These are phyloP conservation scores for Drosophila vallismaia DNA, from an alignment of 2,888 invertebrate species.

Conservation along the genomic window DNA sequence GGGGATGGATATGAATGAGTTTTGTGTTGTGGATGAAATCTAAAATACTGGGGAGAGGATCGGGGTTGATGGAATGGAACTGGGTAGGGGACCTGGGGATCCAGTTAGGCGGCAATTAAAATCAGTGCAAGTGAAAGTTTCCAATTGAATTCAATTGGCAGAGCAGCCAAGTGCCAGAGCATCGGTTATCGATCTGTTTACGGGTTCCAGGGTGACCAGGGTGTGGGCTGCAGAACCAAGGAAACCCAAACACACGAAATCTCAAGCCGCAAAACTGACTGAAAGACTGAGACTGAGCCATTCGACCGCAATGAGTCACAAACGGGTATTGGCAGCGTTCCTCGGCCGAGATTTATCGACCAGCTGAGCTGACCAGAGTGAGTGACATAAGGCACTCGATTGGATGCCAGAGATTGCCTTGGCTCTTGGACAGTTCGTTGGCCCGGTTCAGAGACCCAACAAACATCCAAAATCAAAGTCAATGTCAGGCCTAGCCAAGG, in stretches of 20 bases:
- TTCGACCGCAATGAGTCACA: slow-evolving; percentile 64
- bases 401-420: not conserved
- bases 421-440: slow-evolving; percentile 51
- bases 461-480: slow-evolving; percentile 36
- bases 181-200: slow-evolving; percentile 30
- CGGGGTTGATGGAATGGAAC: slow-evolving; percentile 3
- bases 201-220: not conserved
- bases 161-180: slow-evolving; percentile 6
- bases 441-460: slow-evolving; percentile 27
- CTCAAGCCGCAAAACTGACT: not conserved
- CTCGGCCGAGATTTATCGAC: slow-evolving; percentile 44
- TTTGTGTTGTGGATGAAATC: slow-evolving; percentile 4
- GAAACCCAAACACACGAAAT: slow-evolving; percentile 3
- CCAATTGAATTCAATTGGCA: slow-evolving; percentile 35
- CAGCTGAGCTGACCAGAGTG: slow-evolving; percentile 2
- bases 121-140: slow-evolving; percentile 57
- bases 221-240: slow-evolving; percentile 7
- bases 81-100: slow-evolving; percentile 13
- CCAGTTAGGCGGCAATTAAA: slow-evolving; percentile 45
- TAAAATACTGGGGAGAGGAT: slow-evolving; percentile 3
- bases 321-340: slow-evolving; percentile 67
- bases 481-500: slow-evolving; percentile 61
- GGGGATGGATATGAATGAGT: slow-evolving; percentile 27
- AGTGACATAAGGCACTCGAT: slow-evolving; percentile 25
- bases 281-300: slow-evolving; percentile 22